phyloP scores from a whole-genome alignment of 2,113 vertebrate genomes.

The Seriola aureovittata region DNA sequence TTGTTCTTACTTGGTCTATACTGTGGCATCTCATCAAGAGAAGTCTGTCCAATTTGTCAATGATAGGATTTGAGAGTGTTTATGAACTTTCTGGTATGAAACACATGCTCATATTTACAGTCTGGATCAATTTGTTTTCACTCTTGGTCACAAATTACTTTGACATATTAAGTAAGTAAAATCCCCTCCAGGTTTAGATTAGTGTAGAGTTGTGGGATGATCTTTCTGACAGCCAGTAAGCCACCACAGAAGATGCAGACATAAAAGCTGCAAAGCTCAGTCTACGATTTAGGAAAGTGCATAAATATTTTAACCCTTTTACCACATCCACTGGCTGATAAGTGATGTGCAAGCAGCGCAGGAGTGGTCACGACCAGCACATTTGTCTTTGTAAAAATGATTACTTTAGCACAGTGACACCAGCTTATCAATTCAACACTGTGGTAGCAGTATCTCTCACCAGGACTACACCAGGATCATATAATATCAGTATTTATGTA shows the following conservation, averaged over 20 bases:
- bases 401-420: not conserved
- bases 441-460: not conserved
- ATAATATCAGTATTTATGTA: conserved; percentile 13
- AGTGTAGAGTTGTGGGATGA: not conserved
- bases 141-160: not conserved
- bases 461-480: not conserved
- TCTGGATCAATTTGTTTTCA: not conserved
- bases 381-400: conserved; percentile 25
- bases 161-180: not conserved
- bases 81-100: not conserved
- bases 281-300: not conserved
- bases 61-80: not conserved
- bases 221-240: not conserved
- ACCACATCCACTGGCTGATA: conserved; percentile 17
- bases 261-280: conserved; percentile 33
- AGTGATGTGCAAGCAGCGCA: conserved; percentile 16
- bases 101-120: not conserved
- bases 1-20: not conserved
- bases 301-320: conserved; percentile 36
- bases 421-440: not conserved
- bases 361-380: not conserved
- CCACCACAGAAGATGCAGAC: not conserved
- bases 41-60: not conserved
- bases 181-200: not conserved
- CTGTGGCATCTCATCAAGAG: not conserved